Conservation (phyloP, 2,888 invertebrate species). For the Hymenopus coronatus region DNA sequence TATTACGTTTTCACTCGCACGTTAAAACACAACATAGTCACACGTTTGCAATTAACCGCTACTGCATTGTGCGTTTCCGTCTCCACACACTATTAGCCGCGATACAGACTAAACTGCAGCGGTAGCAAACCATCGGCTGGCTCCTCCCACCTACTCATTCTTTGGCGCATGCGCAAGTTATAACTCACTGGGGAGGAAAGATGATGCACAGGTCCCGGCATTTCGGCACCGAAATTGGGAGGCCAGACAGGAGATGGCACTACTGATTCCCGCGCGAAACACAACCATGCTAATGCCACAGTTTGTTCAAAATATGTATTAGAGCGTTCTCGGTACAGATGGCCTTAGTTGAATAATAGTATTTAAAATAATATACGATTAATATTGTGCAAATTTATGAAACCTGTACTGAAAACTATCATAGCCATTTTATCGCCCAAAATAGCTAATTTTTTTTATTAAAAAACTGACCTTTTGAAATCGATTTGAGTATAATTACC, state of each 20-base stretch:
- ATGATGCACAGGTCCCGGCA: not conserved
- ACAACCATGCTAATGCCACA: not conserved
- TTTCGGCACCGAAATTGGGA: not conserved
- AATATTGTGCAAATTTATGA: too few relatives aligned
- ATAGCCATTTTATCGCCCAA: too few relatives aligned
- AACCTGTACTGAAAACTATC: too few relatives aligned
- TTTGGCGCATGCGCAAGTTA: not conserved
- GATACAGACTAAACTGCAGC: not conserved
- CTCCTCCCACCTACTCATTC: not conserved
- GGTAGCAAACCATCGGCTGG: not conserved
- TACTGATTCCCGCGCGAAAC: not conserved
- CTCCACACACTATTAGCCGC: too few relatives aligned
- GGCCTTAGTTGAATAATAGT: too few relatives aligned
- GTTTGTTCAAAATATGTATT: too few relatives aligned
- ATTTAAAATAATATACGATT: too few relatives aligned
- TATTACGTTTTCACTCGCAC: not conserved
- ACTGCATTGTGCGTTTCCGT: not conserved
- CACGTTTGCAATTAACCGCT: not conserved
- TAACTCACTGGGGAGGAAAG: not conserved
- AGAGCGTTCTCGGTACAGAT: too few relatives aligned
- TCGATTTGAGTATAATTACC: too few relatives aligned
- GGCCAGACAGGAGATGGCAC: not conserved
- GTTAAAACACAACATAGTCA: not conserved
- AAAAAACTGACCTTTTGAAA: too few relatives aligned
- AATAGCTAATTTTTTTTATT: too few relatives aligned